These are phyloP conservation scores for Allophyes oxyacanthae DNA, from an alignment of 2,888 invertebrate genomes.

Conservation along the genomic window DNA sequence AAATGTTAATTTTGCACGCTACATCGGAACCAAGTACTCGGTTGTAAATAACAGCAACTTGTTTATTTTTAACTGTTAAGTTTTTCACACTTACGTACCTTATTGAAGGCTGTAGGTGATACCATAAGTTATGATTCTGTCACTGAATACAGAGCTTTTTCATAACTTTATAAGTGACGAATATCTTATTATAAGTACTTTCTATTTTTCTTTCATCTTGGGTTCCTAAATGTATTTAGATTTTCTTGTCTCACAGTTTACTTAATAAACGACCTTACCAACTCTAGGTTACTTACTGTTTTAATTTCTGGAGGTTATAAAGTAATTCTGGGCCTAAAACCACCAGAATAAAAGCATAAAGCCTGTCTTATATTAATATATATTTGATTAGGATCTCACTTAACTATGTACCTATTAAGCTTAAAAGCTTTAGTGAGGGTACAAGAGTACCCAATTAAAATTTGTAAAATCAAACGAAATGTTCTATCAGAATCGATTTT, in stretches of 20 bases:
- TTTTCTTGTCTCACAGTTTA: constrained; percentile 5
- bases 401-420: constrained; percentile 1
- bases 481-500: no score
- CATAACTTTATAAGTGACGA: no score
- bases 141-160: no score
- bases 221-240: not conserved
- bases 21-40: no score
- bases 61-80: no score
- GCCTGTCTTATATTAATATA: not conserved
- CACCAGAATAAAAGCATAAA: not conserved
- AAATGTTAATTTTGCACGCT: no score
- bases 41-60: no score
- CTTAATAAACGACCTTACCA: not conserved
- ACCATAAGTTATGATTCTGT: no score
- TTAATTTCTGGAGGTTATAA: constrained; percentile 16
- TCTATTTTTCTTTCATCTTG: not conserved
- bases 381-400: constrained; percentile 7
- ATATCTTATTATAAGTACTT: no score
- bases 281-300: not conserved
- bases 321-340: not conserved
- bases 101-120: no score
- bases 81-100: no score
- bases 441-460: not conserved
- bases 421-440: not conserved
- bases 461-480: no score